Evolutionary conservation across 2,797 vertebrate genomes (phyloP).

Genomic region (Rhynchonycteris naso): DNA sequence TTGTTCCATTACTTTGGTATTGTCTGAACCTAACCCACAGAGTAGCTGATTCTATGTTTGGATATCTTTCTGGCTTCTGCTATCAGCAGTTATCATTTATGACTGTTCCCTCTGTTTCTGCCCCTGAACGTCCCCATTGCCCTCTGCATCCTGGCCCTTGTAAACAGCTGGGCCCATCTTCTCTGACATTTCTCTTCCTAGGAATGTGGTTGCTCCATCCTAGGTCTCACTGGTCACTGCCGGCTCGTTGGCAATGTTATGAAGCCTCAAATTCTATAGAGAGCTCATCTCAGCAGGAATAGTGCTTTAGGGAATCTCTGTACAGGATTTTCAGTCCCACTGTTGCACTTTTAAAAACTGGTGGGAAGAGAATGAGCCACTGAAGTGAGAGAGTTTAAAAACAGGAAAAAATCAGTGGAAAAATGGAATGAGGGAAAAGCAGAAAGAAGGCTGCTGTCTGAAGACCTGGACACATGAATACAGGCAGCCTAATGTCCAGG

Average conservation of each 20-base stretch:
- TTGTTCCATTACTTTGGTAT: background rate
- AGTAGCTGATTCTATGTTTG: background rate
- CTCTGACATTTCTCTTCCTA: background rate
- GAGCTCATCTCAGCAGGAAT: background rate
- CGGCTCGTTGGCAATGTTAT: background rate
- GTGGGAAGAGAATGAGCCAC: background rate
- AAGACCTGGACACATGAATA: too few species aligned
- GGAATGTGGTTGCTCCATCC: background rate
- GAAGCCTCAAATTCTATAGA: background rate
- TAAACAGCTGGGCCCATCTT: background rate
- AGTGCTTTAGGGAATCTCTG: background rate
- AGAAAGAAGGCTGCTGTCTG: background rate
- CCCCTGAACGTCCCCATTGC: background rate
- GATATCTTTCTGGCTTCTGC: background rate
- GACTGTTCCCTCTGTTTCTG: background rate
- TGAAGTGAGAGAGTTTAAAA: background rate
- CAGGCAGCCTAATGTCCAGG: background rate
- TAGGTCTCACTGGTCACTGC: background rate
- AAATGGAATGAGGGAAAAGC: background rate
- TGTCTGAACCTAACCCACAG: background rate
- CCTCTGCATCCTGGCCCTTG: background rate
- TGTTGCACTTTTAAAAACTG: background rate
- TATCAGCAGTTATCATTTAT: background rate
- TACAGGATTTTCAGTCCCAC: background rate
- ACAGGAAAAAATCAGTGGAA: background rate